Evolutionary conservation across 2,113 vertebrate species (phyloP).

Genomic region (Aspiorhynchus laticeps): DNA sequence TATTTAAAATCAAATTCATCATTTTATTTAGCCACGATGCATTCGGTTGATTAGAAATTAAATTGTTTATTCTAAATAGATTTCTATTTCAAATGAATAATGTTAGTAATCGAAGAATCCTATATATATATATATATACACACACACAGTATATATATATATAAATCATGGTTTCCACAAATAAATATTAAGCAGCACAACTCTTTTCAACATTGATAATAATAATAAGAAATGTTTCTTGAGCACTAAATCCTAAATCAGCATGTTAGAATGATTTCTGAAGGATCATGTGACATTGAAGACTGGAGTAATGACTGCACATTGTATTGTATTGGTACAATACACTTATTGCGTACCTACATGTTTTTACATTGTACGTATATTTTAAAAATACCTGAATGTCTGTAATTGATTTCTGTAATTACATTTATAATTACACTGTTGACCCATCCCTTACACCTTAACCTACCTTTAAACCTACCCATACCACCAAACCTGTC

Average conservation of each 20-base stretch:
- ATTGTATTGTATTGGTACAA: too few species aligned
- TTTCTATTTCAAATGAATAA: neutral
- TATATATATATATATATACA: too few species aligned
- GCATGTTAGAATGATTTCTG: neutral
- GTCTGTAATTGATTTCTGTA: too few species aligned
- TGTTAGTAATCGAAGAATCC: neutral
- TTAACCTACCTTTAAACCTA: too few species aligned
- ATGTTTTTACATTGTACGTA: too few species aligned
- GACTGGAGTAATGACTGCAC: neutral
- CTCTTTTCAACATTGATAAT: neutral
- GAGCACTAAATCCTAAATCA: neutral
- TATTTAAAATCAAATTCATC: neutral
- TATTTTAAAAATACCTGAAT: too few species aligned
- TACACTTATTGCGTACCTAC: too few species aligned
- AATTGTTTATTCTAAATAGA: neutral
- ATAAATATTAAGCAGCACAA: neutral
- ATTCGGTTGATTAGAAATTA: neutral
- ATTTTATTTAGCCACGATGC: neutral
- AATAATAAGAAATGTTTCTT: neutral
- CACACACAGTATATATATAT: too few species aligned
- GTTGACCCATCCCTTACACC: too few species aligned
- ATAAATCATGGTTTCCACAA: neutral
- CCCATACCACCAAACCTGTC: too few species aligned
- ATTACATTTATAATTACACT: too few species aligned
- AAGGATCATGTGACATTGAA: neutral